These are phyloP conservation scores for Trematomus bernacchii DNA, from an alignment of 2,797 vertebrate species.

Conservation along the genomic window DNA sequence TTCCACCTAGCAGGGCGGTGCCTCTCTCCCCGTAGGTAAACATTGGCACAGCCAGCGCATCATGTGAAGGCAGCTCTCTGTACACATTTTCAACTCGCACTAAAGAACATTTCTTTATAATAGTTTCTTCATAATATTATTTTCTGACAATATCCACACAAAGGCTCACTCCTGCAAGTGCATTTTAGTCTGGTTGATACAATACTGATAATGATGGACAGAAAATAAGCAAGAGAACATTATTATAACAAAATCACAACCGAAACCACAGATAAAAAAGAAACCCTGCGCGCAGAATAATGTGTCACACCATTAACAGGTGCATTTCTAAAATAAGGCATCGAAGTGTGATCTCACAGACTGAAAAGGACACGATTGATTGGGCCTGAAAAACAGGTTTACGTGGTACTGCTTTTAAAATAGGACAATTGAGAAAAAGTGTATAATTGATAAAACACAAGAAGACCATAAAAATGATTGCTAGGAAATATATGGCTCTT, in stretches of 20 bases:
- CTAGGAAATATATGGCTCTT: neutral
- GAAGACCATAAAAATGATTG: neutral
- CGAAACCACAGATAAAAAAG: neutral
- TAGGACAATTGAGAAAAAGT: neutral
- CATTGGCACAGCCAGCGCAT: no score
- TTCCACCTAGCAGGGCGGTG: no score
- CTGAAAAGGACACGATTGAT: neutral
- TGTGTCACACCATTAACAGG: neutral
- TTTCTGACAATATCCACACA: neutral
- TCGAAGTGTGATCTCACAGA: neutral
- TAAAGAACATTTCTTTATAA: slow-evolving; percentile 4
- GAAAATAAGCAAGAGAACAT: neutral
- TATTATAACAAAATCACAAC: neutral
- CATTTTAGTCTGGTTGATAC: neutral
- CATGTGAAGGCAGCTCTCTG: neutral
- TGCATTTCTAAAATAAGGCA: neutral
- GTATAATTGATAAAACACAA: slow-evolving; percentile 8
- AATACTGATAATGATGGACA: neutral
- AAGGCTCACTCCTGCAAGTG: neutral
- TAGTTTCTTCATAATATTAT: neutral
- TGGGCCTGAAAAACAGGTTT: neutral
- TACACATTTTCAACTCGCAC: slow-evolving; percentile 8
- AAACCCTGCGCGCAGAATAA: neutral
- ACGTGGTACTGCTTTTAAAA: neutral
- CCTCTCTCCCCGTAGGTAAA: no score